phyloP scores from a whole-genome alignment of 2,888 invertebrate genomes.

The Fissipunctia ypsillon region DNA sequence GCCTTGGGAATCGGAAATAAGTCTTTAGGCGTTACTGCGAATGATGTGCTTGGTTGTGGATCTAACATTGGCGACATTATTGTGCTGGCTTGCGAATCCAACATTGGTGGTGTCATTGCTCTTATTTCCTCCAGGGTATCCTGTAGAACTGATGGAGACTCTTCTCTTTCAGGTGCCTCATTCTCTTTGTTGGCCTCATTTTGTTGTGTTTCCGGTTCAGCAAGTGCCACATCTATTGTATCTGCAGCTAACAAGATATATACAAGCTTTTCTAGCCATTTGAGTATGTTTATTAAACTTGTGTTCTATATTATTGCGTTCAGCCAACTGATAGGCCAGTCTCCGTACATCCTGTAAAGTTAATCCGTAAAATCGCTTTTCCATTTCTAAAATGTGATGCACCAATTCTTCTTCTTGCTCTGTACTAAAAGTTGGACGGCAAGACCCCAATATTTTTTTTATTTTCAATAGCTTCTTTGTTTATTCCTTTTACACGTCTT shows the following conservation, averaged over 20 bases:
- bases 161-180: constrained; percentile 32
- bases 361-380: constrained; percentile 26
- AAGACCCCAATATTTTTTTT: constrained; percentile 17
- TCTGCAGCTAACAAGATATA: constrained; percentile 37
- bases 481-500: constrained; percentile 27
- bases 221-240: constrained; percentile 22
- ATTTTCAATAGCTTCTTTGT: constrained; percentile 9
- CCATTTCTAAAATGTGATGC: constrained; percentile 36
- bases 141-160: constrained; percentile 36
- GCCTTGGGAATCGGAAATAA: constrained; percentile 39
- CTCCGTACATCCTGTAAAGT: constrained; percentile 21
- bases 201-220: constrained; percentile 25
- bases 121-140: constrained; percentile 18
- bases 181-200: constrained; percentile 38
- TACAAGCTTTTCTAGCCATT: constrained; percentile 27
- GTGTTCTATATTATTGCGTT: constrained; percentile 32
- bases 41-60: constrained; percentile 33
- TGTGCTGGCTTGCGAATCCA: constrained; percentile 13
- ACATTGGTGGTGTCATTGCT: constrained; percentile 20
- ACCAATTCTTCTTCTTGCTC: constrained; percentile 37
- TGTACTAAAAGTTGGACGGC: constrained; percentile 28
- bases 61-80: constrained; percentile 13
- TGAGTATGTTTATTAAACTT: constrained; percentile 31
- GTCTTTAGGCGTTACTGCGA: constrained; percentile 34
- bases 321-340: constrained; percentile 29